A percentile compares a stretch with the other conserved stretches of the same genome.
Evolutionary conservation across 2,888 invertebrate species (phyloP).

Genomic region (Hypercompe scribonia): DNA sequence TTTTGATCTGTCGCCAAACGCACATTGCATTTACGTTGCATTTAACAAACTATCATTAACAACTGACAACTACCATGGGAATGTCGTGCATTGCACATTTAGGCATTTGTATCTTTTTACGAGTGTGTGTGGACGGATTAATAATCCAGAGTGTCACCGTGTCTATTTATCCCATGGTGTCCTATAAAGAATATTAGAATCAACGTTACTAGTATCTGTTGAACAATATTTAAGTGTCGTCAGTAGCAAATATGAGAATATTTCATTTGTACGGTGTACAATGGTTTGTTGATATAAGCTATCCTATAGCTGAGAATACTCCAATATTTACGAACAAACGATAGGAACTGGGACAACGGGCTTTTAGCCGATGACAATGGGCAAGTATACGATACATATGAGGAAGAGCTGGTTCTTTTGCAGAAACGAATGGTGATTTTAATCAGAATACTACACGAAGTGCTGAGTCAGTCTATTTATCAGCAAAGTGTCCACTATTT

Average conservation of each 20-base stretch:
- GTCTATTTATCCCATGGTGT: no score
- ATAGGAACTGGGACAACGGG: slow-evolving; percentile 24
- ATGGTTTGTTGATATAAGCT: background rate
- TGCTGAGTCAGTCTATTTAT: background rate
- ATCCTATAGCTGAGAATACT: slow-evolving; percentile 8
- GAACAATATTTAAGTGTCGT: no score
- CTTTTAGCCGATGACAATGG: slow-evolving; percentile 37
- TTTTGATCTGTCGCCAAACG: no score
- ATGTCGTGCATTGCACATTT: no score
- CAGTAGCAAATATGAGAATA: background rate
- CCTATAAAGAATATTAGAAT: background rate
- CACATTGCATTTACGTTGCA: no score
- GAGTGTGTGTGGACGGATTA: no score
- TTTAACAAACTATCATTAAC: no score
- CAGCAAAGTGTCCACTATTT: no score
- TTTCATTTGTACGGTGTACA: background rate
- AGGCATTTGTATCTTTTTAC: no score
- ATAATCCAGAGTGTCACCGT: no score
- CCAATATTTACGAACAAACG: slow-evolving; percentile 17
- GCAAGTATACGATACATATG: slow-evolving; percentile 17
- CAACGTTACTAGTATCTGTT: no score
- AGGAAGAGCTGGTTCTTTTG: slow-evolving; percentile 5
- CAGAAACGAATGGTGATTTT: background rate
- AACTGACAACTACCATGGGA: no score
- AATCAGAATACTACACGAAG: slow-evolving; percentile 4